Percentiles rank a stretch among this genome's conserved stretches.
phyloP scores from a whole-genome alignment of 2,797 vertebrate species.

The Champsocephalus esox region DNA sequence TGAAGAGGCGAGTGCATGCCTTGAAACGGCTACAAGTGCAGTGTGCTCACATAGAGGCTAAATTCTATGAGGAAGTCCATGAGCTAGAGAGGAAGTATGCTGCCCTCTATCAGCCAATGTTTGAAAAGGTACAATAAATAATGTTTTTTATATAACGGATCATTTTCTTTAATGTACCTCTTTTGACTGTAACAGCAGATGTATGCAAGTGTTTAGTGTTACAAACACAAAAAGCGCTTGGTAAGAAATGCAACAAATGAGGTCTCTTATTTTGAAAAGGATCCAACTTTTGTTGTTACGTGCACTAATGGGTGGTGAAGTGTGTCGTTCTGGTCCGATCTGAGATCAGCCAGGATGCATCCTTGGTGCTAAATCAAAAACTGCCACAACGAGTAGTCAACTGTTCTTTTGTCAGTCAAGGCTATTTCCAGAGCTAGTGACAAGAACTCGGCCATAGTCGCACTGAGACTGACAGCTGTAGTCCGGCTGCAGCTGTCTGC shows the following conservation, averaged over 20 bases:
- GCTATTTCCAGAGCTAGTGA: slow-evolving; percentile 80
- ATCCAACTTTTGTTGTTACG: not conserved
- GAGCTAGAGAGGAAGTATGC: slow-evolving; percentile 97
- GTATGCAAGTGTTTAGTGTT: not conserved
- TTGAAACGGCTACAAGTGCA: slow-evolving; percentile 96
- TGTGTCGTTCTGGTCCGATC: slow-evolving; percentile 34
- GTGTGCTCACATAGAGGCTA: slow-evolving; percentile 95
- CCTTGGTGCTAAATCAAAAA: slow-evolving; percentile 81
- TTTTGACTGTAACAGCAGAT: not conserved
- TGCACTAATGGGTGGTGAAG: slow-evolving; percentile 43
- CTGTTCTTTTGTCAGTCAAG: slow-evolving; percentile 70
- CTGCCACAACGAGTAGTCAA: slow-evolving; percentile 68
- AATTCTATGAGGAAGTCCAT: slow-evolving; percentile 98
- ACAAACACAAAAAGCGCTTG: not conserved
- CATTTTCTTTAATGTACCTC: not conserved
- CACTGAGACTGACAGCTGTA: slow-evolving; percentile 65
- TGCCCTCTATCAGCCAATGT: slow-evolving; percentile 93
- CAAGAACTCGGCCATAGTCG: slow-evolving; percentile 64
- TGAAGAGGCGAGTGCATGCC: slow-evolving; percentile 95
- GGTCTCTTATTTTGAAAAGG: not conserved
- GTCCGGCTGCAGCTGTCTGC: slow-evolving; percentile 68
- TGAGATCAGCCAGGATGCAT: slow-evolving; percentile 47
- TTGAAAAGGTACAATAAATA: slow-evolving; percentile 90
- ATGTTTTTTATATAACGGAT: not conserved
- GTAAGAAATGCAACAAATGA: not conserved